phyloP scores from a whole-genome alignment of 2,797 vertebrate genomes.

The Myiothlypis chrysogaster region DNA sequence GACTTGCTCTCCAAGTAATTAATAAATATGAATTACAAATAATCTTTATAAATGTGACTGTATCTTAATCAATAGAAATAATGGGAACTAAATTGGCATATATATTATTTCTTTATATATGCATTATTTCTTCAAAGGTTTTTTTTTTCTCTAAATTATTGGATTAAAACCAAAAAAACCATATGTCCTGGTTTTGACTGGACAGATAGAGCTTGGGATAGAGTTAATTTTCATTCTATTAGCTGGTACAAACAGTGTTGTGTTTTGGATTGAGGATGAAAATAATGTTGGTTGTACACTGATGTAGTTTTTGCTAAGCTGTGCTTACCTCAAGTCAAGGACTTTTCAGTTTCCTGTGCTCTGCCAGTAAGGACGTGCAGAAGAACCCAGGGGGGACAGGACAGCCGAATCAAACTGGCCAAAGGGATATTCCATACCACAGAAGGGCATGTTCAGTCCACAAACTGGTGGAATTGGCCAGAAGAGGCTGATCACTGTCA shows the following conservation, averaged over 20 bases:
- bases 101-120: neutral
- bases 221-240: neutral
- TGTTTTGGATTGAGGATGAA: neutral
- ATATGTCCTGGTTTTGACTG: neutral
- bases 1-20: neutral
- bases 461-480: neutral
- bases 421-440: neutral
- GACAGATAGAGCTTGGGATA: neutral
- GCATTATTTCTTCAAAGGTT: neutral
- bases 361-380: neutral
- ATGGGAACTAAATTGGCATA: neutral
- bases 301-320: neutral
- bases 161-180: neutral
- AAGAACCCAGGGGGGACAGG: neutral
- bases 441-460: neutral
- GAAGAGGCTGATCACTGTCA: neutral
- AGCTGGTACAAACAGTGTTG: neutral
- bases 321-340: neutral
- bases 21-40: neutral
- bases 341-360: neutral
- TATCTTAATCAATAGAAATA: neutral
- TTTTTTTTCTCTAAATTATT: neutral
- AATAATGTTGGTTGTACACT: neutral
- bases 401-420: accelerated
- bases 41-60: neutral